These are phyloP conservation scores for Apodemia zela DNA, from an alignment of 2,888 invertebrate genomes.

Conservation along the genomic window DNA sequence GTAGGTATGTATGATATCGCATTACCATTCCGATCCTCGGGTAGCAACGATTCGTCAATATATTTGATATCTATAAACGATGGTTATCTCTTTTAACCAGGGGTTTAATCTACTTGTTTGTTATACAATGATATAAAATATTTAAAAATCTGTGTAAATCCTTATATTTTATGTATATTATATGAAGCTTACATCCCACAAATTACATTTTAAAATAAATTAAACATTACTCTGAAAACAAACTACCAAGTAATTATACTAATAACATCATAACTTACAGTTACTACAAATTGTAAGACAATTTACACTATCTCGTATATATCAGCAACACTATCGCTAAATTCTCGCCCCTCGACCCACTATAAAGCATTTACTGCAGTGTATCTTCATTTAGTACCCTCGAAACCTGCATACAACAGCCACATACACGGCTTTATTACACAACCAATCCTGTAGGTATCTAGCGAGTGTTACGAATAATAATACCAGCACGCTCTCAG, in stretches of 20 bases:
- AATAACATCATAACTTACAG: neutral
- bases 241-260: neutral
- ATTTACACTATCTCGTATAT: neutral
- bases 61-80: too few species aligned
- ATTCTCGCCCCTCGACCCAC: neutral
- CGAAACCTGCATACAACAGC: conserved; percentile 9
- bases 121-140: too few species aligned
- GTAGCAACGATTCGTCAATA: too few species aligned
- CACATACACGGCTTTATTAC: conserved; percentile 2
- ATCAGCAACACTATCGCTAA: neutral
- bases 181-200: too few species aligned
- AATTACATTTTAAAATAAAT: too few species aligned
- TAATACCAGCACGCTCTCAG: conserved; percentile 35
- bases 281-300: neutral
- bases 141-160: too few species aligned
- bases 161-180: too few species aligned
- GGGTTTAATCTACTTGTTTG: too few species aligned
- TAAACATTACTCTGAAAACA: too few species aligned
- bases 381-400: conserved; percentile 4
- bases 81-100: too few species aligned
- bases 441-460: neutral
- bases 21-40: too few species aligned
- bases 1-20: too few species aligned
- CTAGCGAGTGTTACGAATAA: conserved; percentile 23
- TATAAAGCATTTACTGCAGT: conserved; percentile 8